Percentiles rank a stretch among this genome's conserved stretches.
These are phyloP conservation scores for Notamacropus eugenii DNA, from an alignment of 2,797 vertebrate genomes.

Conservation along the genomic window DNA sequence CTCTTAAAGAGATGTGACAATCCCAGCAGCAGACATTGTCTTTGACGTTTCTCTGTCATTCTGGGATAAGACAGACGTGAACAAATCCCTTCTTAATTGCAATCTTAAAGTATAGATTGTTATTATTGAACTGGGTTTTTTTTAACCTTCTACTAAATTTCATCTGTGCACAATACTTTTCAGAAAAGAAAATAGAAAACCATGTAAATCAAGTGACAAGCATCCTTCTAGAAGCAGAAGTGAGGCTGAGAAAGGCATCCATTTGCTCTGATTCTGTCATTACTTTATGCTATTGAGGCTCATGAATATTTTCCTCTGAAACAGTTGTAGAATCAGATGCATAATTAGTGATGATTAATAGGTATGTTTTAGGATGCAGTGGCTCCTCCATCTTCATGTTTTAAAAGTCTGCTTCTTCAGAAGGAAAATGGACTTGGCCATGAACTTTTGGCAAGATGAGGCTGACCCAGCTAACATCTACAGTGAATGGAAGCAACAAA, in stretches of 20 bases:
- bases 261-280: constrained; percentile 53
- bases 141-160: constrained; percentile 18
- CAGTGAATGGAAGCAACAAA: constrained; percentile 48
- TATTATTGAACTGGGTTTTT: background rate
- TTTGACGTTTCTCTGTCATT: constrained; percentile 31
- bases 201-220: constrained; percentile 34
- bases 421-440: constrained; percentile 41
- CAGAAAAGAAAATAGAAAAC: background rate
- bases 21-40: background rate
- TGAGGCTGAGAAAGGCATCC: constrained; percentile 56
- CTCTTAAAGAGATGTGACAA: background rate
- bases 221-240: constrained; percentile 23
- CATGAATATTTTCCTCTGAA: constrained; percentile 72
- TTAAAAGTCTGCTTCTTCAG: constrained; percentile 59
- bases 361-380: constrained; percentile 44
- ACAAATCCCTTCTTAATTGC: constrained; percentile 43
- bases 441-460: constrained; percentile 49
- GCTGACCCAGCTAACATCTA: constrained; percentile 33
- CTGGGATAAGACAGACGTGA: constrained; percentile 3
- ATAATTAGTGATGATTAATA: constrained; percentile 77
- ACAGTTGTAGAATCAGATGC: constrained; percentile 53
- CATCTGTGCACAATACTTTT: background rate
- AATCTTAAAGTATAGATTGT: constrained; percentile 27
- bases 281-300: constrained; percentile 63
- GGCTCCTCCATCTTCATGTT: constrained; percentile 68